These are phyloP conservation scores for Cyanistes caeruleus DNA, from an alignment of 2,113 vertebrate genomes.

Conservation along the genomic window DNA sequence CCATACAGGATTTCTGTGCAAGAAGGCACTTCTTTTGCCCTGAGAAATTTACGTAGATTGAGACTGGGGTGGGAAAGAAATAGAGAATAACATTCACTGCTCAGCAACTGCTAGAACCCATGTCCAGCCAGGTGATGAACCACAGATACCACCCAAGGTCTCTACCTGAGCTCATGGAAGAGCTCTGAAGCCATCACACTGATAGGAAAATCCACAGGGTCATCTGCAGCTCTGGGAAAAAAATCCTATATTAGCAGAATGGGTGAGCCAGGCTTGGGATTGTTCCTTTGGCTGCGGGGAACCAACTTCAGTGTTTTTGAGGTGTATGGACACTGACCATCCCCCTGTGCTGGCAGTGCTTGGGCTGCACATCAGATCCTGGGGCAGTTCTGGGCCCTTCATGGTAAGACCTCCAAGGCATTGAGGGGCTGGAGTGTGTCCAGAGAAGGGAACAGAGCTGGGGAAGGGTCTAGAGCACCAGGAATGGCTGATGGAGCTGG, in stretches of 20 bases:
- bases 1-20: background rate
- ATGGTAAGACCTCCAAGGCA: background rate
- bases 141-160: background rate
- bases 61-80: fast-evolving
- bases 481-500: background rate
- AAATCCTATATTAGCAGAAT: background rate
- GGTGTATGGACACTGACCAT: fast-evolving
- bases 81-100: background rate
- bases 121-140: background rate
- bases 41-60: background rate
- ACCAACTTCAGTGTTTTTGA: background rate
- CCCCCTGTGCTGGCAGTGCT: background rate
- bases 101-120: background rate
- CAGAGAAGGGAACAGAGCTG: background rate
- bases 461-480: background rate
- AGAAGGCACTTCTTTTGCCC: background rate
- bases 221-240: background rate
- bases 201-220: background rate
- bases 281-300: background rate
- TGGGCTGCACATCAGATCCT: fast-evolving
- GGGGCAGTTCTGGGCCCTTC: background rate
- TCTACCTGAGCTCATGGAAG: background rate
- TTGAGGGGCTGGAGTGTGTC: background rate
- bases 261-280: background rate
- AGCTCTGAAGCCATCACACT: background rate